Evolutionary conservation across 1,140 invertebrate species (phyloP).

Genomic region (Drosophila navojoa): DNA sequence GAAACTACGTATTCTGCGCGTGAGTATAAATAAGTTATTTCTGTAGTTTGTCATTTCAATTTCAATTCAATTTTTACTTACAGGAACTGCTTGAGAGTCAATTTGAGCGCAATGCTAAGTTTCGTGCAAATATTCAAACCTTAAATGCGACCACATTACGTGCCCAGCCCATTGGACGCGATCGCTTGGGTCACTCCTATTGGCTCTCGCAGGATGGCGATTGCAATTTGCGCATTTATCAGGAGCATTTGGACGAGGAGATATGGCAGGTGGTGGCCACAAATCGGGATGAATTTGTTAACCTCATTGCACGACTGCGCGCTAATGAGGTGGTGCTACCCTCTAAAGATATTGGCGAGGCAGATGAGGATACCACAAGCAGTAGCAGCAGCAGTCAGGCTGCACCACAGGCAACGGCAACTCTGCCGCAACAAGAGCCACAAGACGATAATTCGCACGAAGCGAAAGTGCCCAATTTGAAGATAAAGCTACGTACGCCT

Average conservation of each 20-base stretch:
- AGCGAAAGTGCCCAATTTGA: constrained; percentile 68
- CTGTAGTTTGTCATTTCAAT: neutral
- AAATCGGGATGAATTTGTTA: constrained; percentile 90
- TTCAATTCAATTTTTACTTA: constrained; percentile 57
- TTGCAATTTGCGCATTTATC: constrained; percentile 95
- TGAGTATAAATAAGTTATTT: constrained; percentile 57
- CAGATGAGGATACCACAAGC: constrained; percentile 88
- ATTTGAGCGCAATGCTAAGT: constrained; percentile 97
- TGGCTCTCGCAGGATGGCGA: constrained; percentile 96
- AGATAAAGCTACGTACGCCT: constrained; percentile 71
- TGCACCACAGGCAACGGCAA: constrained; percentile 79
- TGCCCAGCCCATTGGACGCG: constrained; percentile 93
- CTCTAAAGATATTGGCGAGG: constrained; percentile 85
- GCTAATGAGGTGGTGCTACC: constrained; percentile 87
- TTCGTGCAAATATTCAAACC: constrained; percentile 96
- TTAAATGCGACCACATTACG: constrained; percentile 91
- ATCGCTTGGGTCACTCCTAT: constrained; percentile 94
- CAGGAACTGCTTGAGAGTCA: constrained; percentile 96
- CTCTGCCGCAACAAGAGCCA: constrained; percentile 71
- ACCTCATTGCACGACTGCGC: constrained; percentile 89
- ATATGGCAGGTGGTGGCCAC: constrained; percentile 96
- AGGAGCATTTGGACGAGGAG: constrained; percentile 97
- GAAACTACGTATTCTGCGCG: constrained; percentile 95
- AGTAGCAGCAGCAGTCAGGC: constrained; percentile 83
- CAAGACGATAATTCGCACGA: constrained; percentile 65